Base-by-base conservation (phyloP, 2,797 vertebrate genomes). In the Menidia menidia region DNA sequence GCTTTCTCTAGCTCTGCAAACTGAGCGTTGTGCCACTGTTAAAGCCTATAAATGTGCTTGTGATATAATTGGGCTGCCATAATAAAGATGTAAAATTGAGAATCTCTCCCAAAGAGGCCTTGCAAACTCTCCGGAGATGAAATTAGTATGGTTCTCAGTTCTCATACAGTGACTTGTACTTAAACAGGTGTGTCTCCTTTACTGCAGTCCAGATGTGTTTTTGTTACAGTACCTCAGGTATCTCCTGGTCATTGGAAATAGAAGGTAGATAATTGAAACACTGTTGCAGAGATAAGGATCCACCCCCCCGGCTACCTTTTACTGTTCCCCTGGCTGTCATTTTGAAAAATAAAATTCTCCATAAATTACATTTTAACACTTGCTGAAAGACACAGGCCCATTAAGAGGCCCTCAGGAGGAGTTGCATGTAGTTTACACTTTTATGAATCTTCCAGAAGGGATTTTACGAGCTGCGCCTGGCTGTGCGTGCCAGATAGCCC, bases 301-400 rank as follows among this genome's bases (percentile, higher is more conserved):
- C 72, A 83, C 65, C 64, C 60, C 60, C n/a, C 55, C 68, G 71
- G 73, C 66, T 74, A 56, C 61, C 75, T 67, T 58, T 78, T 78
- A 79, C 68, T 75, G 76, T 62, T 85, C 86, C 87, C 87, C 43
- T 54, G 83, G 74, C 83, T 83, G 80, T 84, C 81, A 75, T 89
- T 86, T 72, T 80, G 74, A 71, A 73, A 81, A 77, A 80, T 85
- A 87, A 79, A 85, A 87, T 66, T 83, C 75, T 81, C 78, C 67
- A 83, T 87, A 76, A 92, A 92, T 90, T 90, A 85, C 78, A 87
- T 86, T 92, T 87, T 84, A 89, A 86, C 87, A 75, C 81, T 87
- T 78, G 64, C 77, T 87, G 75, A 83, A 90, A 91, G 84, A 89
- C 85, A 86, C 53, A 70, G 66, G 16, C 19, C 78, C 83, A 87